Percentiles rank a stretch among this genome's conserved stretches.
Conservation (phyloP, 2,113 vertebrate species). For the Heteronetta atricapilla region DNA sequence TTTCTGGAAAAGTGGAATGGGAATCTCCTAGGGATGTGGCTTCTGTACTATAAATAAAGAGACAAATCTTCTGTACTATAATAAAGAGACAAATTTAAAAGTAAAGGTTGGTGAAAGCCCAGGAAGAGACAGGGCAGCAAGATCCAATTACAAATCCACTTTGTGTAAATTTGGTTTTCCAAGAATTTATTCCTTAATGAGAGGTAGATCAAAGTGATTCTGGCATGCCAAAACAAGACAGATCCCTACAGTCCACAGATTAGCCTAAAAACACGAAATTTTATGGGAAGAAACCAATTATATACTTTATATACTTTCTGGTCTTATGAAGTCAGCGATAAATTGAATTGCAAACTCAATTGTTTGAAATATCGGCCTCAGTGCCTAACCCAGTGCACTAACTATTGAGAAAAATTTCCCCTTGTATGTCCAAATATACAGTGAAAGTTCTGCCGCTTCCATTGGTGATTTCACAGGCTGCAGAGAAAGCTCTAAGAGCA, state of each 20-base stretch:
- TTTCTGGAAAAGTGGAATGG: background rate
- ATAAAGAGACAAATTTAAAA: background rate
- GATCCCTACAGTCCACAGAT: background rate
- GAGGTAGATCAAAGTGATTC: background rate
- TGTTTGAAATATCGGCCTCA: background rate
- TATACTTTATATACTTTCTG: background rate
- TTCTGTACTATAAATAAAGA: background rate
- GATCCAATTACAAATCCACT: background rate
- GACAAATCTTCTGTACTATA: too few relatives aligned
- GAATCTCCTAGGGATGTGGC: background rate
- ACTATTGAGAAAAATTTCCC: background rate
- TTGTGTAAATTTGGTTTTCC: background rate
- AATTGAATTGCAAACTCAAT: background rate
- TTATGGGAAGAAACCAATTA: background rate
- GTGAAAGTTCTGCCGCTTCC: background rate
- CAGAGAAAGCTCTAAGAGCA: background rate
- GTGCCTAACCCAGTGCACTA: background rate
- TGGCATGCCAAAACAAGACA: background rate
- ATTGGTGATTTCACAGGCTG: background rate
- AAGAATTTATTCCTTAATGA: background rate
- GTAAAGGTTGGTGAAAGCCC: background rate
- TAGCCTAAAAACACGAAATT: background rate
- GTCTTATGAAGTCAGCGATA: background rate
- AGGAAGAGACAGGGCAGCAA: background rate
- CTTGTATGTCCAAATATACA: background rate